phyloP scores from a whole-genome alignment of 2,888 invertebrate genomes.

The Morpho deidamia region DNA sequence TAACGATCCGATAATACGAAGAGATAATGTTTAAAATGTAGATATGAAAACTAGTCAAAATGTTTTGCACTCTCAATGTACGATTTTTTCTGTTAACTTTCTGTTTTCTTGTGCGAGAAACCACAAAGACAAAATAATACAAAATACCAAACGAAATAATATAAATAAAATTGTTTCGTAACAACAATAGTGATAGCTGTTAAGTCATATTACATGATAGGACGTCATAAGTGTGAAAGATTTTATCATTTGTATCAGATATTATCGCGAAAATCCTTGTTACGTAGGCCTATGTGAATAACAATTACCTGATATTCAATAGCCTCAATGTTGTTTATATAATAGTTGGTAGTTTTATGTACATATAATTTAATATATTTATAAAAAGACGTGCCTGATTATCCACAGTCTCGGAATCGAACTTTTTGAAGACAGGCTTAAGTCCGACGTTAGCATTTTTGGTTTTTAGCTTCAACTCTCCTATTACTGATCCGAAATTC shows the following conservation, averaged over 20 bases:
- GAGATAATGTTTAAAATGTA: too few relatives aligned
- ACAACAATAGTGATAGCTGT: constrained; percentile 6
- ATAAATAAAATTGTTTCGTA: constrained; percentile 4
- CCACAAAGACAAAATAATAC: background rate
- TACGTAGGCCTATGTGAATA: constrained; percentile 14
- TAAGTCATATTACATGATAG: constrained; percentile 10
- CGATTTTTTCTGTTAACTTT: too few relatives aligned
- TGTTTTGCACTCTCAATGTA: too few relatives aligned
- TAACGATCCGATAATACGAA: too few relatives aligned
- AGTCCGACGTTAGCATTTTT: constrained; percentile 54
- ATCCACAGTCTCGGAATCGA: constrained; percentile 50
- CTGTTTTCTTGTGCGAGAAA: too few relatives aligned
- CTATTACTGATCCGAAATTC: constrained; percentile 68
- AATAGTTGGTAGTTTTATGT: background rate
- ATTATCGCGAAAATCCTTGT: constrained; percentile 7
- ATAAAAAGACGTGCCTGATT: constrained; percentile 48
- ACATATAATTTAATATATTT: constrained; percentile 1
- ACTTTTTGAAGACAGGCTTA: constrained; percentile 69
- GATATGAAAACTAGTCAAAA: too few relatives aligned
- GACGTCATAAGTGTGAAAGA: constrained; percentile 28
- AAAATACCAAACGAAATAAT: background rate
- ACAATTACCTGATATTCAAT: constrained; percentile 13
- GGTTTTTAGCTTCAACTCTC: constrained; percentile 65
- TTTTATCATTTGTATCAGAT: constrained; percentile 27
- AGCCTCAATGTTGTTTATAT: constrained; percentile 10